A percentile compares a stretch with the other conserved stretches of the same genome.
Conservation (phyloP, 2,113 vertebrate species). For the Hippoglossus stenolepis region DNA sequence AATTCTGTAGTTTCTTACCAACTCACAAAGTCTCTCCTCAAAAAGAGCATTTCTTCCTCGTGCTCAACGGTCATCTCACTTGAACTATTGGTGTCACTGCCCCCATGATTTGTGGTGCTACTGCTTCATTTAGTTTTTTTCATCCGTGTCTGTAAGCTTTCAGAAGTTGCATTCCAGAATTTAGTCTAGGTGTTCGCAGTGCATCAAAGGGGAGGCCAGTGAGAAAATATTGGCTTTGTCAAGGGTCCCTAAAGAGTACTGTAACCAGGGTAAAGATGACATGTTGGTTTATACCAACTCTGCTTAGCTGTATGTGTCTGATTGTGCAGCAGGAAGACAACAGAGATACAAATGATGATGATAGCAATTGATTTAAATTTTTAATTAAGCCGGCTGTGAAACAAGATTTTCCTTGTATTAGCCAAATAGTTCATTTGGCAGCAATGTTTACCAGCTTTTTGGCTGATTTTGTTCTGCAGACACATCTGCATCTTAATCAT, state of each 20-base stretch:
- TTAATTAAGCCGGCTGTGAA: background rate
- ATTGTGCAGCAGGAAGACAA: constrained; percentile 7
- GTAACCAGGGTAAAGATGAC: constrained; percentile 56
- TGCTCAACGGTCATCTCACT: too few relatives aligned
- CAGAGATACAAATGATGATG: constrained; percentile 5
- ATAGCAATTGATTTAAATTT: background rate
- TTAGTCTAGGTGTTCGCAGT: constrained; percentile 48
- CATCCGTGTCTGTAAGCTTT: too few relatives aligned
- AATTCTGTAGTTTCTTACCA: too few relatives aligned
- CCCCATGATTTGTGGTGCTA: background rate
- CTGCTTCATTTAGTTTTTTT: too few relatives aligned
- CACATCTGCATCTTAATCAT: constrained; percentile 1
- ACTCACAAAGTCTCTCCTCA: too few relatives aligned
- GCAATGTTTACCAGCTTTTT: background rate
- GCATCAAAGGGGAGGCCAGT: constrained; percentile 32
- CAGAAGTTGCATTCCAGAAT: constrained; percentile 39
- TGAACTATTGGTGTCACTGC: constrained; percentile 34
- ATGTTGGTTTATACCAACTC: constrained; percentile 37
- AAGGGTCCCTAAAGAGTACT: constrained; percentile 48
- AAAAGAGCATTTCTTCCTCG: too few relatives aligned
- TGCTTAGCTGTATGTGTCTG: constrained; percentile 5
- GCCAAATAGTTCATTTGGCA: background rate
- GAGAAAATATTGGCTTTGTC: constrained; percentile 64
- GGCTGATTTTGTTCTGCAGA: constrained; percentile 14
- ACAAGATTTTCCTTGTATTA: background rate